These are phyloP conservation scores for Silurus lanzhouensis DNA, from an alignment of 2,797 vertebrate species.

Conservation along the genomic window DNA sequence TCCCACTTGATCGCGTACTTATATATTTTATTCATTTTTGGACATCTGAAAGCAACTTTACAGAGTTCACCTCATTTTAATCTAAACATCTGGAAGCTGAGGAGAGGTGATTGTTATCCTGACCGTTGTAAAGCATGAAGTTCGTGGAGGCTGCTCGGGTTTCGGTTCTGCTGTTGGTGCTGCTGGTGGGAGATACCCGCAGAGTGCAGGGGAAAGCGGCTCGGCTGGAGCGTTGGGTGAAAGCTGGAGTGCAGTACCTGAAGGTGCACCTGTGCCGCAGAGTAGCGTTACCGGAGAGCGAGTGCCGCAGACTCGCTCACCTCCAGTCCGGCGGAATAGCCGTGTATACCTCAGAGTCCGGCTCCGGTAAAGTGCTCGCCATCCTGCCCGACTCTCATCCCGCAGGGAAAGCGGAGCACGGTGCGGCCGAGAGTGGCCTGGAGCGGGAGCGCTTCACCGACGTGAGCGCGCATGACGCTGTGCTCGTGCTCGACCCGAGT, in stretches of 20 bases:
- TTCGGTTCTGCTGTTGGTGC: constrained; percentile 46
- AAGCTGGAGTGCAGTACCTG: constrained; percentile 74
- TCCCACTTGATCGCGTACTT: constrained; percentile 46
- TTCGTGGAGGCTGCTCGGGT: constrained; percentile 48
- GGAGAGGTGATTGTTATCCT: not conserved
- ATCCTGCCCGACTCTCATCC: constrained; percentile 77
- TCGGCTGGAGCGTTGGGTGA: constrained; percentile 76
- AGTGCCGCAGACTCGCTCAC: constrained; percentile 72
- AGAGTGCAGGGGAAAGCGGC: constrained; percentile 53
- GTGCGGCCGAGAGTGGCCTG: constrained; percentile 54
- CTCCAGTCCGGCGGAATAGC: constrained; percentile 71
- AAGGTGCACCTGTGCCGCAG: constrained; percentile 75
- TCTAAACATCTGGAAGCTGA: not conserved
- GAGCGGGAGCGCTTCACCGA: constrained; percentile 61
- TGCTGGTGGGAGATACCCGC: constrained; percentile 41
- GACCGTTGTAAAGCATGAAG: constrained; percentile 53
- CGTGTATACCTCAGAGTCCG: constrained; percentile 72
- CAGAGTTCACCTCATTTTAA: constrained; percentile 4
- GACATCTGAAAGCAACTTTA: constrained; percentile 20
- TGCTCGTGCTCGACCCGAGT: constrained; percentile 78
- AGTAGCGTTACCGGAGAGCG: constrained; percentile 70
- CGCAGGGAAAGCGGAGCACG: constrained; percentile 39
- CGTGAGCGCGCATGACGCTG: constrained; percentile 71
- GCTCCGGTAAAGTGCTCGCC: constrained; percentile 73
- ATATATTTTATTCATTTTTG: not conserved